phyloP scores from a whole-genome alignment of 1,140 invertebrate genomes.

The Eubasilissa regina region DNA sequence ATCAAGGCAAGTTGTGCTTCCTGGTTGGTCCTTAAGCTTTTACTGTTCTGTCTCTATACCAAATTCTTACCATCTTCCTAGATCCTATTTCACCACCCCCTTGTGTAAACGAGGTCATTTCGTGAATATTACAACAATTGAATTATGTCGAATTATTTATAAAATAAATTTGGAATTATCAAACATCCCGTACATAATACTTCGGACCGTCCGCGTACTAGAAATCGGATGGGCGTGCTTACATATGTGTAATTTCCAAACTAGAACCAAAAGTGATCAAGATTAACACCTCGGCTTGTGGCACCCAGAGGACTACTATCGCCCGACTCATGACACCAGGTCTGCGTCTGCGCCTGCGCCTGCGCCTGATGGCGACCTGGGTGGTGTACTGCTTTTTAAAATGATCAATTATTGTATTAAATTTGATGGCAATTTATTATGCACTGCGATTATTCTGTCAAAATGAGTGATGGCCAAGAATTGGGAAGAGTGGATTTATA shows the following conservation, averaged over 20 bases:
- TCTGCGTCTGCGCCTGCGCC: not conserved
- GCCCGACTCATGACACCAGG: not conserved
- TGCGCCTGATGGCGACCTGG: not conserved
- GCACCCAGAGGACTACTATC: not conserved
- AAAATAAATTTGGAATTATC: too few species aligned
- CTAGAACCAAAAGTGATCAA: conserved; percentile 30
- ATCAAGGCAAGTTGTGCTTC: too few species aligned
- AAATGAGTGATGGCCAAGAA: not conserved
- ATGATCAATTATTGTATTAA: conserved; percentile 34
- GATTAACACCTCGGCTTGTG: conserved; percentile 15
- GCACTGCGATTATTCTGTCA: conserved; percentile 29
- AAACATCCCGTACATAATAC: not conserved
- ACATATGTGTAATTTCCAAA: conserved; percentile 35
- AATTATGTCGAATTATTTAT: too few species aligned
- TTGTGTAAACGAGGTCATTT: too few species aligned
- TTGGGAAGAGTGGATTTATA: not conserved
- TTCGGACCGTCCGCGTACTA: not conserved
- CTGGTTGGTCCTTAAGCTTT: too few species aligned
- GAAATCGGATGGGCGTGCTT: conserved; percentile 12
- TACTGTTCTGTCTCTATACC: too few species aligned
- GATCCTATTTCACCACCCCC: too few species aligned
- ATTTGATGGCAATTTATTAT: conserved; percentile 29
- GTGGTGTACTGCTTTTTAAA: conserved; percentile 30
- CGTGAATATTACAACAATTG: too few species aligned
- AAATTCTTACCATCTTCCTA: too few species aligned